These are phyloP conservation scores for Drosophila micromelanica DNA, from an alignment of 1,140 invertebrate genomes.

Conservation along the genomic window DNA sequence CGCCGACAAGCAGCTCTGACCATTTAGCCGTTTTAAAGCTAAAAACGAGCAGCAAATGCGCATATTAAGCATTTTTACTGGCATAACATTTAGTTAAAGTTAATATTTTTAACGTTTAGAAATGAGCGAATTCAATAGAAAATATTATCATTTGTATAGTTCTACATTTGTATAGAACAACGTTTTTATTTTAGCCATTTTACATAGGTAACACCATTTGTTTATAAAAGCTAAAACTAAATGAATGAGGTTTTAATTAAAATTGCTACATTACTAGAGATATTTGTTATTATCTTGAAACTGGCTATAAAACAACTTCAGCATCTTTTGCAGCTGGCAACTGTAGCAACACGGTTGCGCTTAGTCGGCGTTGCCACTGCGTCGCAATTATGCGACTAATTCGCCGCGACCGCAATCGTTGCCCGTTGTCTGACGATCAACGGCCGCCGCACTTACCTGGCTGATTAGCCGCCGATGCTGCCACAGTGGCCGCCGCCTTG, in stretches of 20 bases:
- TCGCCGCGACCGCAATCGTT: constrained; percentile 44
- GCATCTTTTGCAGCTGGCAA: background rate
- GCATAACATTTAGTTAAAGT: background rate
- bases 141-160: too few species aligned
- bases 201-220: too few species aligned
- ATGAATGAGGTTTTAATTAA: too few species aligned
- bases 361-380: constrained; percentile 54
- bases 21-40: constrained; percentile 29
- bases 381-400: constrained; percentile 55
- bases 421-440: constrained; percentile 9
- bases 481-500: constrained; percentile 21
- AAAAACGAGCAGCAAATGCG: background rate
- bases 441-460: constrained; percentile 31
- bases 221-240: too few species aligned
- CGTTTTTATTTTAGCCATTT: too few species aligned
- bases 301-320: too few species aligned
- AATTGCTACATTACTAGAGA: too few species aligned
- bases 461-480: constrained; percentile 47
- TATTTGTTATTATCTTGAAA: too few species aligned
- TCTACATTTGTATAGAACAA: too few species aligned
- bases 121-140: too few species aligned
- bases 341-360: constrained; percentile 31
- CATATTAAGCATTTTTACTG: background rate
- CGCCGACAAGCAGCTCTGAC: constrained; percentile 22
- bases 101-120: too few species aligned